Percentiles rank a stretch among this genome's conserved stretches.
These are phyloP conservation scores for Fundulus diaphanus DNA, from an alignment of 2,797 vertebrate species.

Conservation along the genomic window DNA sequence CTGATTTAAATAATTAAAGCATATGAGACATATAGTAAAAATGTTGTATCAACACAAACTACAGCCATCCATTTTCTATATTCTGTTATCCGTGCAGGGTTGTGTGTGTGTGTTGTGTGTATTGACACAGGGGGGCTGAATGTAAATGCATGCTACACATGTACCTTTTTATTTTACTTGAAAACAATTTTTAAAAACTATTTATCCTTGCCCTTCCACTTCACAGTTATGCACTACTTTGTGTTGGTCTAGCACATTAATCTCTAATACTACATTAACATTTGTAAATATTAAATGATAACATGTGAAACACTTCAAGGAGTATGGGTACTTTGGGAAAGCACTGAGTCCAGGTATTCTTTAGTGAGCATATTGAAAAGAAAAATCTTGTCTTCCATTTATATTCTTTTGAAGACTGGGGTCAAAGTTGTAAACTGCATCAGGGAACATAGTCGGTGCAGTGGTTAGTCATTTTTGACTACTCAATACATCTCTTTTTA, in stretches of 20 bases:
- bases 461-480: background rate
- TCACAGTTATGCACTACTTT: background rate
- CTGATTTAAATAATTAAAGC: background rate
- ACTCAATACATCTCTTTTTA: conserved; percentile 25
- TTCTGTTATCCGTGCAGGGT: too few relatives aligned
- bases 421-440: conserved; percentile 16
- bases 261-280: background rate
- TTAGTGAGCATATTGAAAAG: background rate
- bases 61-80: too few relatives aligned
- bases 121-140: background rate
- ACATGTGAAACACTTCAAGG: background rate
- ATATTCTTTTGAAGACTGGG: conserved; percentile 13
- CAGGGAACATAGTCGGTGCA: background rate
- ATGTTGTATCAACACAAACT: too few relatives aligned
- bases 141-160: too few relatives aligned
- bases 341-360: conserved; percentile 1
- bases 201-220: background rate
- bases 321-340: background rate
- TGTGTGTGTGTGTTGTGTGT: too few relatives aligned
- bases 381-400: background rate
- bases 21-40: background rate
- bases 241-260: background rate
- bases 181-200: background rate
- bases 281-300: too few relatives aligned
- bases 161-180: background rate